Percentiles rank a stretch among this genome's conserved stretches.
phyloP scores from a whole-genome alignment of 2,888 invertebrate species.

The Myopa testacea region DNA sequence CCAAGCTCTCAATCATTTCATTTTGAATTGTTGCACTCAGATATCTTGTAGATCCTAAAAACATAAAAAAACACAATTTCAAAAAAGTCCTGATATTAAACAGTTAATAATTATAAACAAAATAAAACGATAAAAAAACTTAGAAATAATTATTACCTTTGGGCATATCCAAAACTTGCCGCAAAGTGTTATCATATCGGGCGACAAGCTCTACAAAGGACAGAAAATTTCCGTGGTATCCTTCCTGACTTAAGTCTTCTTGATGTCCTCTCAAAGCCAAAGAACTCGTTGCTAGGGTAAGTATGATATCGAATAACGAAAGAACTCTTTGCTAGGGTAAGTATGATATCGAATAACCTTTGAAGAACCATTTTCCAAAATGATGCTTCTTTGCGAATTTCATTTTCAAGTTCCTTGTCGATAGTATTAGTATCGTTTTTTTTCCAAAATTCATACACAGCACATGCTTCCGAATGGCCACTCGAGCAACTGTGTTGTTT shows the following conservation, averaged over 20 bases:
- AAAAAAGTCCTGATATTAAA: slow-evolving; percentile 33
- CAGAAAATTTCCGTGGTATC: slow-evolving; percentile 39
- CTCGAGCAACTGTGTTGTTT: slow-evolving; percentile 35
- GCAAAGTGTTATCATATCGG: slow-evolving; percentile 40
- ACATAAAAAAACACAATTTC: slow-evolving; percentile 19
- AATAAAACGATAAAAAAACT: slow-evolving; percentile 25
- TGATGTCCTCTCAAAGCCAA: slow-evolving; percentile 15
- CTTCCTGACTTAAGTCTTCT: slow-evolving; percentile 11
- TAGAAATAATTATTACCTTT: slow-evolving; percentile 40
- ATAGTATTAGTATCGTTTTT: not conserved
- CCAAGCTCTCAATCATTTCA: slow-evolving; percentile 27
- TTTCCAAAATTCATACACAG: not conserved
- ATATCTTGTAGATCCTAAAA: slow-evolving; percentile 12
- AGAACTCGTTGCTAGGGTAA: not conserved
- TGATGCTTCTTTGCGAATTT: slow-evolving; percentile 39
- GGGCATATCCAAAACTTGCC: slow-evolving; percentile 42
- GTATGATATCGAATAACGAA: slow-evolving; percentile 36
- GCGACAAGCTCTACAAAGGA: slow-evolving; percentile 32
- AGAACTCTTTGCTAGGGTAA: not conserved
- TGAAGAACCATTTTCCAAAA: slow-evolving; percentile 50
- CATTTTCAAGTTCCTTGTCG: slow-evolving; percentile 36
- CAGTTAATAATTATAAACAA: slow-evolving; percentile 32
- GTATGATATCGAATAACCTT: slow-evolving; percentile 41
- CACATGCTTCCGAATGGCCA: not conserved
- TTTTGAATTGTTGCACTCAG: slow-evolving; percentile 29